These are phyloP conservation scores for Addax nasomaculatus DNA, from an alignment of 2,113 vertebrate genomes.

Conservation along the genomic window DNA sequence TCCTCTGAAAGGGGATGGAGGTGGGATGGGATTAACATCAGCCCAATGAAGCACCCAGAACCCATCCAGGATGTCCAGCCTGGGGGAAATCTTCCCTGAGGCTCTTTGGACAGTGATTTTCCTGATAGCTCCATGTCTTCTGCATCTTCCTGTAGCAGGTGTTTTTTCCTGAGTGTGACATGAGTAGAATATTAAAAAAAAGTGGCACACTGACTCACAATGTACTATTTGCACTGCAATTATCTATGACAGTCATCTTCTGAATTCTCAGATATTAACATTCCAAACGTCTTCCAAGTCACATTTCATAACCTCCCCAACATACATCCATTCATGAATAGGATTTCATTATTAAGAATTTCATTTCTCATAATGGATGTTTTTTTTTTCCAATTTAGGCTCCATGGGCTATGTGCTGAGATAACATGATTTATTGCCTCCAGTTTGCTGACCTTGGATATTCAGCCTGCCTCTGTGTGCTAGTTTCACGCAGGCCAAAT, in stretches of 20 bases:
- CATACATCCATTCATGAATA: background rate
- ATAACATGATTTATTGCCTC: constrained; percentile 43
- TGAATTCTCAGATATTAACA: constrained; percentile 23
- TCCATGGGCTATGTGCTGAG: background rate
- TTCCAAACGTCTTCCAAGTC: background rate
- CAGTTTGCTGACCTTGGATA: background rate
- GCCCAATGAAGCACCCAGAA: background rate
- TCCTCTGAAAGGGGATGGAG: background rate
- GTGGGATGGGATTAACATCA: background rate
- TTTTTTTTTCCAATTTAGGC: constrained; percentile 11
- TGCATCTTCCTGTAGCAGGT: background rate
- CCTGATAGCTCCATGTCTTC: background rate
- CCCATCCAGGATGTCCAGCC: background rate
- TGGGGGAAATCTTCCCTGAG: background rate
- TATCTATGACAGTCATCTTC: background rate
- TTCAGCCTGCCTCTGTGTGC: background rate
- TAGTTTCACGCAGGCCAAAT: constrained; percentile 18
- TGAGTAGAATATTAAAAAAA: background rate
- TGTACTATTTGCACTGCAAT: constrained; percentile 27
- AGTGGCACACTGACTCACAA: background rate
- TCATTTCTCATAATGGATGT: constrained; percentile 38
- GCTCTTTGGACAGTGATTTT: background rate
- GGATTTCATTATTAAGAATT: constrained; percentile 48
- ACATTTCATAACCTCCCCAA: background rate
- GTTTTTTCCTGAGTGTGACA: background rate